Evolutionary conservation across 2,113 vertebrate genomes (phyloP).

Genomic region (Engraulis encrasicolus): DNA sequence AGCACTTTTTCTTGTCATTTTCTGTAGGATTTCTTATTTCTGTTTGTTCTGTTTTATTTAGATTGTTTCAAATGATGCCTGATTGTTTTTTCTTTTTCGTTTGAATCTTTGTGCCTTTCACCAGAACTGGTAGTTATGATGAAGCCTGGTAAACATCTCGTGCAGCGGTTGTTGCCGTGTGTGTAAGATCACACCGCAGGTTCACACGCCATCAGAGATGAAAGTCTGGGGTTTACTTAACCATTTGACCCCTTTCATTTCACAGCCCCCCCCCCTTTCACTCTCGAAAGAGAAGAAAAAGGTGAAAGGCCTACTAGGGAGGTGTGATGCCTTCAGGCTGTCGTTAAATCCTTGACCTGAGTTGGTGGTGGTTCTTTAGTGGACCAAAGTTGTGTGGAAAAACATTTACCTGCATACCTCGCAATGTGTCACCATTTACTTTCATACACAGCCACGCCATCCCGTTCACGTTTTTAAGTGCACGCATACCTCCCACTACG

Average conservation of each 20-base stretch:
- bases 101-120: slow-evolving; percentile 80
- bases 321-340: slow-evolving; percentile 9
- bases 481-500: slow-evolving; percentile 52
- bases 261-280: slow-evolving; percentile 56
- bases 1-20: slow-evolving; percentile 20
- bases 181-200: not conserved
- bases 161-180: slow-evolving; percentile 36
- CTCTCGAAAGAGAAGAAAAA: slow-evolving; percentile 29
- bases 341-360: not conserved
- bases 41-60: slow-evolving; percentile 60
- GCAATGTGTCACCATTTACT: slow-evolving; percentile 41
- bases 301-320: not conserved
- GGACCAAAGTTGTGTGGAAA: slow-evolving; percentile 22
- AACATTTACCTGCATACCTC: slow-evolving; percentile 73
- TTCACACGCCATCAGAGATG: not conserved
- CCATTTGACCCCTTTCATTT: slow-evolving; percentile 37
- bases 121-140: slow-evolving; percentile 63
- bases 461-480: slow-evolving; percentile 49
- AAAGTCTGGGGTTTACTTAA: not conserved
- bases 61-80: slow-evolving; percentile 28
- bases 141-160: no score
- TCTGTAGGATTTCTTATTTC: slow-evolving; percentile 54
- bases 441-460: slow-evolving; percentile 37
- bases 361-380: not conserved
- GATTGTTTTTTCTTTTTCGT: slow-evolving; percentile 70